Conservation (phyloP, 1,140 invertebrate genomes). For the Theocolax elegans region DNA sequence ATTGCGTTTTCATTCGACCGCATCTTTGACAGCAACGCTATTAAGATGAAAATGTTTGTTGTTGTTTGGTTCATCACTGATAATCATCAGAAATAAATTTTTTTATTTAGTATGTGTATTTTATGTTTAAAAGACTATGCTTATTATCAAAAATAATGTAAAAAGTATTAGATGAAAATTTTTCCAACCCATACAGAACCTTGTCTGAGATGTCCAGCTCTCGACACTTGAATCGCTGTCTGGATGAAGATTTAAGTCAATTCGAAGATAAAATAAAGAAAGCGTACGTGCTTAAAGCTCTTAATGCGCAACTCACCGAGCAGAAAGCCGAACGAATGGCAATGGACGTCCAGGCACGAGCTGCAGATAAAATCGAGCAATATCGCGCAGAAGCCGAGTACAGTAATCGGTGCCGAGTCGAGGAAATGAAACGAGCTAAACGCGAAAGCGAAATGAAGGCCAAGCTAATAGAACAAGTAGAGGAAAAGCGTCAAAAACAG, state of each 20-base stretch:
- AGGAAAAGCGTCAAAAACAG: slow-evolving; percentile 41
- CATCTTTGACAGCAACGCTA: too few species aligned
- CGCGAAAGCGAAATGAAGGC: slow-evolving; percentile 40
- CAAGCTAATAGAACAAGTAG: slow-evolving; percentile 48
- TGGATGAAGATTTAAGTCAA: not conserved
- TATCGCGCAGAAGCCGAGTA: slow-evolving; percentile 13
- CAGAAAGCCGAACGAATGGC: slow-evolving; percentile 43
- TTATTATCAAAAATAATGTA: too few species aligned
- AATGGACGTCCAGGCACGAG: slow-evolving; percentile 42
- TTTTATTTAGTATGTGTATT: too few species aligned
- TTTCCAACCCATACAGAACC: too few species aligned
- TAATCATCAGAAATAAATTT: too few species aligned
- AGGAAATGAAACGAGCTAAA: not conserved
- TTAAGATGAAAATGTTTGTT: too few species aligned
- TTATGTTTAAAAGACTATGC: too few species aligned
- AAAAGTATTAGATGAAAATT: too few species aligned
- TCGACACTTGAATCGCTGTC: too few species aligned
- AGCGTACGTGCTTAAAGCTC: slow-evolving; percentile 53
- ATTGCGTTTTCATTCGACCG: too few species aligned
- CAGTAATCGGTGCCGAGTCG: slow-evolving; percentile 10
- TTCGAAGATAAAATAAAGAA: slow-evolving; percentile 52
- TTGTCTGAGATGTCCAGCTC: too few species aligned
- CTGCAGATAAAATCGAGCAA: slow-evolving; percentile 26
- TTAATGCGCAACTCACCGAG: slow-evolving; percentile 52
- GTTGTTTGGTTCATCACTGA: too few species aligned